Base-by-base conservation (phyloP, 2,113 vertebrate genomes). In the Ascaphus truei region DNA sequence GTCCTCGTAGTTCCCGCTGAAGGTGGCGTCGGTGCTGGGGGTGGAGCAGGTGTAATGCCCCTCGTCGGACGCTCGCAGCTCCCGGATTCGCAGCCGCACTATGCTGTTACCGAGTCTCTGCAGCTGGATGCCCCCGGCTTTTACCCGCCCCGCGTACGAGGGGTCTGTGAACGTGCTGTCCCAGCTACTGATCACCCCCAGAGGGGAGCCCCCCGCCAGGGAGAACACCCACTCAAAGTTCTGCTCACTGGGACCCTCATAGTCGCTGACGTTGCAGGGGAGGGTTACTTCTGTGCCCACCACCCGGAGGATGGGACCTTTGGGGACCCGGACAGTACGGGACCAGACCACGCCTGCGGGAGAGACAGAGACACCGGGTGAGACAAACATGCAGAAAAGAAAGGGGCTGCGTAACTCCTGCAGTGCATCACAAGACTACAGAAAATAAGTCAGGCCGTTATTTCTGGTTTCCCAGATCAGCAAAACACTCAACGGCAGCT, bases 191-290 rank as follows among this genome's bases (percentile, higher is more conserved):
- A 96, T 89, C 2, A 98, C 83, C 53, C 88, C 81, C 16, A 89
- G 23, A 1, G 68, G 75, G 18, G 26, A 0, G 0, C 18, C 27
- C 2, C 63, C 77, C 5, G 0, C 27, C 0, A 60, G 75, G n/a
- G 85, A 88, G 76, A 91, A 87, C 65, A 75, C 80, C 96, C 95
- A 99, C 3, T 98, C 96, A 51, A 99, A 99, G 65, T 96, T 95
- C 81, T 96, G 96, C 22, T 98, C 96, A 0, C 82, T 81, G 23
- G 95, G 96, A 11, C 96, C 96, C 0, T 91, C 85, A 0, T 98
- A 98, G 1, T 95, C 87, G 0, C 62, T 90, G 22, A 99, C 96
- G 0, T 89, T 88, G 80, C 96, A 99, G 20, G 85, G 87, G 62
- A 99, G 92, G 60, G 84, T 86, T 61, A 95, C 88, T 2, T 91